phyloP scores from a whole-genome alignment of 2,113 vertebrate species.

The Prochilodus magdalenae region DNA sequence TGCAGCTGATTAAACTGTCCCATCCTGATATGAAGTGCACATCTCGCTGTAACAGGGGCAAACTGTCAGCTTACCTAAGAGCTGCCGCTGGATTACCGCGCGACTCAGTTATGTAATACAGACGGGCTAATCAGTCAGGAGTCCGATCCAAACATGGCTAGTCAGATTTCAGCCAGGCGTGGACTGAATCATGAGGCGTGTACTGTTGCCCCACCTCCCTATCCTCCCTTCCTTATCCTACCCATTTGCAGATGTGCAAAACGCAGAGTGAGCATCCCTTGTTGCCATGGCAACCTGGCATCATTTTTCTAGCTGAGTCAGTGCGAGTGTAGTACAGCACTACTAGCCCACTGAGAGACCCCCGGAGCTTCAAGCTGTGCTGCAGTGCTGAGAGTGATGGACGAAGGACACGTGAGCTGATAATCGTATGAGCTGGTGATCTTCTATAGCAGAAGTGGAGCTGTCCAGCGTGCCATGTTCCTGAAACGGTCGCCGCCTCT shows the following conservation, averaged over 20 bases:
- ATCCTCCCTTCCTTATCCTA: no score
- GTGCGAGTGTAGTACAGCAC: not conserved
- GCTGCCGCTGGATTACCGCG: constrained; percentile 35
- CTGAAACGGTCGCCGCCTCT: constrained; percentile 21
- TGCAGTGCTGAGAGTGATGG: no score
- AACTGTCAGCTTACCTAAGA: constrained; percentile 10
- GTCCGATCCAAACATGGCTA: not conserved
- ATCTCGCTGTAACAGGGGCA: not conserved
- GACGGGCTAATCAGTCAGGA: not conserved
- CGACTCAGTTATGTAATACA: constrained; percentile 71
- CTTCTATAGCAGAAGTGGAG: no score
- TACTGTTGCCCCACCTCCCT: not conserved
- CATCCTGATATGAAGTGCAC: constrained; percentile 24
- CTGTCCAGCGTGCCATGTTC: not conserved
- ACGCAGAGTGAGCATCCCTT: constrained; percentile 60
- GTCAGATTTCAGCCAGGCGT: not conserved
- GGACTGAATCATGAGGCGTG: not conserved
- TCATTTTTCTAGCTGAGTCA: constrained; percentile 71
- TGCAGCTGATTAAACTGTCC: not conserved
- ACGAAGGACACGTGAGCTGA: no score
- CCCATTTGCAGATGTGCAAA: constrained; percentile 10
- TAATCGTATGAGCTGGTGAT: no score
- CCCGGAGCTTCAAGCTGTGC: no score
- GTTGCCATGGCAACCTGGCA: constrained; percentile 81
- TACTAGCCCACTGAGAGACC: not conserved